These are phyloP conservation scores for Syrphus vitripennis DNA, from an alignment of 2,888 invertebrate species.

Conservation along the genomic window DNA sequence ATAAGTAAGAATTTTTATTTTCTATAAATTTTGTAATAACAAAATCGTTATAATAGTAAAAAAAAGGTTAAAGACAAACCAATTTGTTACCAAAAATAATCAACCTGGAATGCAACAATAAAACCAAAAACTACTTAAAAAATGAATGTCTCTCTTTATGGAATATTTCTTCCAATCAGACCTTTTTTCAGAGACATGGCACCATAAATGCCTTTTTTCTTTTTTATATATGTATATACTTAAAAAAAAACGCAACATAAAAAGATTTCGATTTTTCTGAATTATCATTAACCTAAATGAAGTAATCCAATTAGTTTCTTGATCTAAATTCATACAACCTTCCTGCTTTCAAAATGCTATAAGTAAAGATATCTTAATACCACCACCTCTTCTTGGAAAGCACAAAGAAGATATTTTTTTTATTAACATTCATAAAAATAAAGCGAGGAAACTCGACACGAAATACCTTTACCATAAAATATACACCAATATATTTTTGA, in stretches of 20 bases:
- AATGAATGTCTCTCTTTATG: too few relatives aligned
- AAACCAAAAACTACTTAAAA: too few relatives aligned
- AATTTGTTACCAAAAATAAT: not conserved
- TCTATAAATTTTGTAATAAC: too few relatives aligned
- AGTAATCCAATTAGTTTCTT: not conserved
- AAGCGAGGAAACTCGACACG: not conserved
- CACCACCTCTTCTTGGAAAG: not conserved
- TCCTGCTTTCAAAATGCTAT: not conserved
- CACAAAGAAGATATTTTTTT: not conserved
- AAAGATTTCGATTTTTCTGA: not conserved
- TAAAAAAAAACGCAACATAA: not conserved
- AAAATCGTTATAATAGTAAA: too few relatives aligned
- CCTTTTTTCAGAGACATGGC: not conserved
- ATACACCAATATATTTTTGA: slow-evolving; percentile 43
- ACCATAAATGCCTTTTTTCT: not conserved
- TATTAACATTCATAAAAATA: not conserved
- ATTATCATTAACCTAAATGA: slow-evolving; percentile 2
- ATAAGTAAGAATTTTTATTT: too few relatives aligned
- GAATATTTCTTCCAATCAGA: not conserved
- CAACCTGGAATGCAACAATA: not conserved
- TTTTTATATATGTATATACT: not conserved
- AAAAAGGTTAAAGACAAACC: too few relatives aligned
- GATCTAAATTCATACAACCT: not conserved
- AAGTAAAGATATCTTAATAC: too few relatives aligned
- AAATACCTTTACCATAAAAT: slow-evolving; percentile 26